Evolutionary conservation across 2,888 invertebrate species (phyloP).

Genomic region (Diarsia mendica): DNA sequence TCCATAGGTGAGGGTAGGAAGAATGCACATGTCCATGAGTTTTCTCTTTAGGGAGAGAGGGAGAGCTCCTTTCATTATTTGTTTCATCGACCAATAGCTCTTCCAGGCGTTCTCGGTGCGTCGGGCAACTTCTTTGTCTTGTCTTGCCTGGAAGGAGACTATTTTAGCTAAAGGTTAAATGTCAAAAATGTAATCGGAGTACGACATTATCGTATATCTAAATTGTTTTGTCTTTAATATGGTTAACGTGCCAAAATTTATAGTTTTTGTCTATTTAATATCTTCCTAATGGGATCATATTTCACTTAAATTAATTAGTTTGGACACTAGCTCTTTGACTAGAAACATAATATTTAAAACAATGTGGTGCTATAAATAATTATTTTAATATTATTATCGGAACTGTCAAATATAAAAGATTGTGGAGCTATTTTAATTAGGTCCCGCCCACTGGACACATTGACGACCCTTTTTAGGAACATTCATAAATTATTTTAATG

Average conservation of each 20-base stretch:
- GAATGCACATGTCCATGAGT: no score
- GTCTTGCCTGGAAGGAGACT: no score
- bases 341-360: conserved; percentile 29
- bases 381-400: conserved; percentile 50
- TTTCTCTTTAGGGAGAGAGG: no score
- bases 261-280: conserved; percentile 32
- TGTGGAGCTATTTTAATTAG: conserved; percentile 51
- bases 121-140: no score
- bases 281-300: conserved; percentile 43
- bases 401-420: conserved; percentile 50
- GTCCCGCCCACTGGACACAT: conserved; percentile 48
- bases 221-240: conserved; percentile 36
- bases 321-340: conserved; percentile 16
- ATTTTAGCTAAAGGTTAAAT: conserved; percentile 56
- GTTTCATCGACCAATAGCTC: no score
- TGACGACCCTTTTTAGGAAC: conserved; percentile 35
- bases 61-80: no score
- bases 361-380: conserved; percentile 50
- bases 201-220: conserved; percentile 38
- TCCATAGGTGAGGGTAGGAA: no score
- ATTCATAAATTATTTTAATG: conserved; percentile 24
- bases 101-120: no score
- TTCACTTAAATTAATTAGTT: conserved; percentile 40
- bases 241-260: conserved; percentile 31
- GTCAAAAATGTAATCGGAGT: conserved; percentile 36